A percentile compares a stretch with the other conserved stretches of the same genome.
phyloP scores from a whole-genome alignment of 2,888 invertebrate genomes.

The Pheosia tremula region DNA sequence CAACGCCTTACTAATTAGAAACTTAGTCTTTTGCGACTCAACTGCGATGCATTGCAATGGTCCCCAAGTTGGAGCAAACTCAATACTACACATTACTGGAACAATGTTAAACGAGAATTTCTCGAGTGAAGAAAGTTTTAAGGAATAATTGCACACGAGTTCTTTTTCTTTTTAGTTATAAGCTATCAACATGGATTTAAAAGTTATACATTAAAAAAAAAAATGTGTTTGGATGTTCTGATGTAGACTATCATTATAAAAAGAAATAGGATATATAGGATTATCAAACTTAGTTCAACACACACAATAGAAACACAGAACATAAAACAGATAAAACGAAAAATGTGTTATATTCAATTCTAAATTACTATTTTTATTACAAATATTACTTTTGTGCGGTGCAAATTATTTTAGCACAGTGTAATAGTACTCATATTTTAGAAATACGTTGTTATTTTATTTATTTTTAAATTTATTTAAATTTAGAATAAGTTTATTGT shows the following conservation, averaged over 20 bases:
- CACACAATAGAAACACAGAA: no score
- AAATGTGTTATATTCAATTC: no score
- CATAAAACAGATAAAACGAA: no score
- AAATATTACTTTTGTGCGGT: no score
- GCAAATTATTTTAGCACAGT: no score
- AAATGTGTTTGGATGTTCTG: no score
- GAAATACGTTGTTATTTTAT: background rate
- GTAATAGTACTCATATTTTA: no score
- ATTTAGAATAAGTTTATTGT: background rate
- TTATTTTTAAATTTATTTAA: background rate
- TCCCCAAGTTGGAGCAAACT: constrained; percentile 20
- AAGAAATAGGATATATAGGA: no score
- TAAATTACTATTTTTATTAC: no score
- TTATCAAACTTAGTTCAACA: no score
- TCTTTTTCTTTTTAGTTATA: constrained; percentile 14
- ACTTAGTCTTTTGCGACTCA: constrained; percentile 31
- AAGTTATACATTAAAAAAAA: no score
- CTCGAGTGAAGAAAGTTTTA: constrained; percentile 13
- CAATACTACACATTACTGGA: constrained; percentile 29
- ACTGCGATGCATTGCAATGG: constrained; percentile 30
- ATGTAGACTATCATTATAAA: no score
- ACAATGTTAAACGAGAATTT: constrained; percentile 26
- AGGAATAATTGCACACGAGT: constrained; percentile 1
- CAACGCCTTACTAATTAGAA: constrained; percentile 44
- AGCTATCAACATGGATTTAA: background rate